Conservation (phyloP, 2,113 vertebrate genomes). For the Corythornis vintsioides region DNA sequence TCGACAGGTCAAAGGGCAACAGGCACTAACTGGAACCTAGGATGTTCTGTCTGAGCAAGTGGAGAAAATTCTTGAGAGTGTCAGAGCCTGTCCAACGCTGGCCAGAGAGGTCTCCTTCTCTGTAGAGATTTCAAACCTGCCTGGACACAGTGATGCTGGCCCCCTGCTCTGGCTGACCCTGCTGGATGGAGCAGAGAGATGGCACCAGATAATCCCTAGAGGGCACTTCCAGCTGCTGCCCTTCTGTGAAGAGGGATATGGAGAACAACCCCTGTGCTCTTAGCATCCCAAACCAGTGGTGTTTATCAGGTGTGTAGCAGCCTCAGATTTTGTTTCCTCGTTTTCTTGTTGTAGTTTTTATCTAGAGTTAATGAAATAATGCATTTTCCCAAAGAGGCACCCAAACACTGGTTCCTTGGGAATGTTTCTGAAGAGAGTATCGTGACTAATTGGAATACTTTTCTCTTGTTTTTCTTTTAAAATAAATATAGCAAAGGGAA, state of each 20-base stretch:
- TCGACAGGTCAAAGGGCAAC: not conserved
- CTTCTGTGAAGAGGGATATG: accelerated
- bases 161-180: too few species aligned
- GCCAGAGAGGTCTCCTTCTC: too few species aligned
- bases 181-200: too few species aligned
- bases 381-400: accelerated
- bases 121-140: too few species aligned
- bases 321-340: too few species aligned
- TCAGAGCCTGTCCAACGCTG: too few species aligned
- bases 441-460: accelerated
- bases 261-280: accelerated
- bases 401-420: accelerated
- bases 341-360: accelerated
- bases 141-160: too few species aligned
- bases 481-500: accelerated
- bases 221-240: not conserved
- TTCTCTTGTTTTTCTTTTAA: not conserved
- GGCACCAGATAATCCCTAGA: too few species aligned
- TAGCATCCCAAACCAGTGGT: accelerated
- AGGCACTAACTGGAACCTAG: not conserved
- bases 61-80: not conserved
- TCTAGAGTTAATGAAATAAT: accelerated
- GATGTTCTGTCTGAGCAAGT: not conserved
- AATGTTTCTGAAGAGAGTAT: not conserved
- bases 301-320: accelerated